A percentile compares a stretch with the other conserved stretches of the same genome.
Conservation (phyloP, 1,140 invertebrate genomes). For the Drosophila pruinosa region DNA sequence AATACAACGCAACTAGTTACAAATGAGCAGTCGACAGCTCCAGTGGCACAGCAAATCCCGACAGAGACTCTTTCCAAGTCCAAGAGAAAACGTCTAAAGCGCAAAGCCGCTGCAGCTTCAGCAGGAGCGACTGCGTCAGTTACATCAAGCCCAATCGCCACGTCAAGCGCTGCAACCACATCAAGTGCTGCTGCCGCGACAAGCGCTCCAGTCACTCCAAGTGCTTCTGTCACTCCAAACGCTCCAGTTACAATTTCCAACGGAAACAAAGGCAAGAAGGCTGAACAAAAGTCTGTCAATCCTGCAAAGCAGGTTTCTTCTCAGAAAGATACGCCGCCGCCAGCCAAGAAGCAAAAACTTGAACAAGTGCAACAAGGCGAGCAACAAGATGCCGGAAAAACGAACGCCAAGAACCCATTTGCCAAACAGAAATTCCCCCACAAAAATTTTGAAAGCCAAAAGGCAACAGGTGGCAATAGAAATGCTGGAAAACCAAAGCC, state of each 20-base stretch:
- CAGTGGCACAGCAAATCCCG: background rate
- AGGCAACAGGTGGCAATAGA: constrained; percentile 1
- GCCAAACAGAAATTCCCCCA: constrained; percentile 15
- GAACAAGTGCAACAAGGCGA: background rate
- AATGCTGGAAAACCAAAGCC: too few species aligned
- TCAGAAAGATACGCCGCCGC: background rate
- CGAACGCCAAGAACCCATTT: constrained; percentile 15
- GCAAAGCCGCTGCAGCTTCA: constrained; percentile 57
- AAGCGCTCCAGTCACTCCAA: background rate
- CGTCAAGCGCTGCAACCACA: background rate
- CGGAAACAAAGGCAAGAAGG: background rate
- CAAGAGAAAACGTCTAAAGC: constrained; percentile 62
- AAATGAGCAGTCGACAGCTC: background rate
- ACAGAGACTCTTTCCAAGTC: constrained; percentile 55
- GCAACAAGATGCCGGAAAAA: background rate
- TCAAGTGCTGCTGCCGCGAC: background rate
- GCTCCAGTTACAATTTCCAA: background rate
- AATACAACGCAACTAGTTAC: background rate
- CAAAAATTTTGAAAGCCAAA: constrained; percentile 12
- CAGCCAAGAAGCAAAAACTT: background rate
- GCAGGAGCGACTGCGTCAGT: background rate
- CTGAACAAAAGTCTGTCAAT: background rate
- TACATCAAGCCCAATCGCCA: background rate
- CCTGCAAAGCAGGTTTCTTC: background rate
- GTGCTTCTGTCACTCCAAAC: background rate